Percentiles rank a stretch among this genome's conserved stretches.
phyloP scores from a whole-genome alignment of 1,140 invertebrate species.

The Drosophila hydei region DNA sequence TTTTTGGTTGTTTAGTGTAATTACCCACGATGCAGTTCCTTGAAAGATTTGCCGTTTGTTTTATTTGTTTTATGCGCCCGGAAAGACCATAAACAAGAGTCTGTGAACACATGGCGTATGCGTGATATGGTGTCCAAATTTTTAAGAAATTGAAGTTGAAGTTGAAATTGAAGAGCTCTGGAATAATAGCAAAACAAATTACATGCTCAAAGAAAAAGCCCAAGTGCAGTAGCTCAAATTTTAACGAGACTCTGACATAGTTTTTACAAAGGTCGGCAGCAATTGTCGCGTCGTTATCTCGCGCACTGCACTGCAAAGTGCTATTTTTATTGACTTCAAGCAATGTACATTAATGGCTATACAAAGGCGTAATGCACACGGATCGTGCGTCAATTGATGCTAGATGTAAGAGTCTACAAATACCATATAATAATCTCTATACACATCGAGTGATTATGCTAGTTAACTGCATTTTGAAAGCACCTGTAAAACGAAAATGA shows the following conservation, averaged over 20 bases:
- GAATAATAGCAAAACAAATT: conserved; percentile 1
- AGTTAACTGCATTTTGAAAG: conserved; percentile 23
- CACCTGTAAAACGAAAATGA: not conserved
- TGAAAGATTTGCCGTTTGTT: not conserved
- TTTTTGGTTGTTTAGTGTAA: conserved; percentile 11
- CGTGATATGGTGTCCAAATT: conserved; percentile 5
- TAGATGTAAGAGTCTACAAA: not conserved
- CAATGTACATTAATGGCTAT: conserved; percentile 60
- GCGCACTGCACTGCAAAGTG: conserved; percentile 3
- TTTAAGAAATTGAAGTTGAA: no score
- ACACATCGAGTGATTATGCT: conserved; percentile 3
- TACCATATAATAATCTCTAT: not conserved
- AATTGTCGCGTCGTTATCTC: conserved; percentile 25
- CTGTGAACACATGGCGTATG: conserved; percentile 4
- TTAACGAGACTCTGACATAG: not conserved
- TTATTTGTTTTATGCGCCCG: not conserved
- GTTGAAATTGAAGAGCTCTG: no score
- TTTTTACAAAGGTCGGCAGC: not conserved
- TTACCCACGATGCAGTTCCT: not conserved
- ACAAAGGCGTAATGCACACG: conserved; percentile 37
- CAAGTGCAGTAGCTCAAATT: no score
- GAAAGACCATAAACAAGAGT: not conserved
- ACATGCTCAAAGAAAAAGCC: no score
- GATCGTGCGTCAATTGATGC: conserved; percentile 35
- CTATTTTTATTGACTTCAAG: conserved; percentile 42